Percentiles rank a stretch among this genome's conserved stretches.
Conservation (phyloP, 2,113 vertebrate species). For the Cyanoderma ruficeps region DNA sequence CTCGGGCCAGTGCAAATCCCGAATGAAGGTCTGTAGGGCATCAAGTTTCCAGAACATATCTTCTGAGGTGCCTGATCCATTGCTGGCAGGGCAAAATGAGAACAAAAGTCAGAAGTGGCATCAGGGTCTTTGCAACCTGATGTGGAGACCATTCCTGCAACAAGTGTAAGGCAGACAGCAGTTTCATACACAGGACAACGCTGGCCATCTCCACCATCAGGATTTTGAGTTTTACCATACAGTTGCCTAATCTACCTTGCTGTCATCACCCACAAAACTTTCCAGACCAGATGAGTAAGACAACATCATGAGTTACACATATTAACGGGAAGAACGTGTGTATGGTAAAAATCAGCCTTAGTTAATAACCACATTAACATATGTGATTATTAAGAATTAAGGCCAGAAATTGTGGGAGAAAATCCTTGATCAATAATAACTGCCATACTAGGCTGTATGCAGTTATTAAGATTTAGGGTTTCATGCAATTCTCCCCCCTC, state of each 20-base stretch:
- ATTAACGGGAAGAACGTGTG: conserved; percentile 76
- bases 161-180: conserved; percentile 71
- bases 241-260: conserved; percentile 73
- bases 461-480: conserved; percentile 77
- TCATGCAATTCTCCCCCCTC: conserved; percentile 87
- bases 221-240: conserved; percentile 84
- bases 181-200: conserved; percentile 79
- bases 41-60: conserved; percentile 99
- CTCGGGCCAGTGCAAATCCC: conserved; percentile 97
- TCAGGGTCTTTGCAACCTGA: conserved; percentile 43
- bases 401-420: conserved; percentile 76
- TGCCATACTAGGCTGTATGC: conserved; percentile 72
- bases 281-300: conserved; percentile 74
- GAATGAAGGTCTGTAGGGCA: conserved; percentile 96
- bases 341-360: conserved; percentile 88
- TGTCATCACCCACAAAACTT: conserved; percentile 68
- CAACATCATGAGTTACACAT: conserved; percentile 64
- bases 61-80: conserved; percentile 96
- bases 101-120: conserved; percentile 52
- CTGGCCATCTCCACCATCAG: conserved; percentile 77
- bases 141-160: conserved; percentile 72
- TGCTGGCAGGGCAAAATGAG: conserved; percentile 82
- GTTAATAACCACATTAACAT: conserved; percentile 87
- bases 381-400: conserved; percentile 90
- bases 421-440: conserved; percentile 76